Evolutionary conservation across 1,140 invertebrate species (phyloP).

Genomic region (Phthorimaea operculella): DNA sequence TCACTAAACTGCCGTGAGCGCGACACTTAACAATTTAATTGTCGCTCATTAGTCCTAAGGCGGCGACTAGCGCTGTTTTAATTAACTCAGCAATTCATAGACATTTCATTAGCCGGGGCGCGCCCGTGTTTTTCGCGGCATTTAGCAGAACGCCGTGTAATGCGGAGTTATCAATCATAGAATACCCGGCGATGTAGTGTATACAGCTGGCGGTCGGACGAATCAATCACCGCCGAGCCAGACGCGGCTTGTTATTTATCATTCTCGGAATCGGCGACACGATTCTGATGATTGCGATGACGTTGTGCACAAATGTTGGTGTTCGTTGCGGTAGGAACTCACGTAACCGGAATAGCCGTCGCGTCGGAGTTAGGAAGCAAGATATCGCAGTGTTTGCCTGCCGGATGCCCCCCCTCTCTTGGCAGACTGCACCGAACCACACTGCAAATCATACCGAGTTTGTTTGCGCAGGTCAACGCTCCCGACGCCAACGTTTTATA

Average conservation of each 20-base stretch:
- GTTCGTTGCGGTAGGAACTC: constrained; percentile 18
- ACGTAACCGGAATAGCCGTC: constrained; percentile 29
- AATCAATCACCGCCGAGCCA: constrained; percentile 52
- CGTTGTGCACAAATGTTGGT: constrained; percentile 19
- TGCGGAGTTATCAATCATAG: constrained; percentile 39
- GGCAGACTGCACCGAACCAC: constrained; percentile 59
- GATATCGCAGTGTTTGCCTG: constrained; percentile 43
- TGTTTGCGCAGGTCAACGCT: constrained; percentile 62
- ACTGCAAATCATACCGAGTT: constrained; percentile 62
- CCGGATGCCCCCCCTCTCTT: constrained; percentile 53
- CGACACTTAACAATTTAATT: constrained; percentile 61
- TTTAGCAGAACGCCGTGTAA: constrained; percentile 14
- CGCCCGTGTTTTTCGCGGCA: constrained; percentile 15
- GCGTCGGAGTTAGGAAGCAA: constrained; percentile 28
- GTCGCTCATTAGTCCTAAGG: constrained; percentile 54
- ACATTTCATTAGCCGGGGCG: constrained; percentile 30
- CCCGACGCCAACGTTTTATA: constrained; percentile 57
- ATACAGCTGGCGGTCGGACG: constrained; percentile 27
- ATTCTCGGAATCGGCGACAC: constrained; percentile 32
- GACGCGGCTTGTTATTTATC: constrained; percentile 39
- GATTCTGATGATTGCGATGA: constrained; percentile 26
- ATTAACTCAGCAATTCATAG: constrained; percentile 43
- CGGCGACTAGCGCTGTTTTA: constrained; percentile 43
- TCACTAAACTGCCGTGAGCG: constrained; percentile 50
- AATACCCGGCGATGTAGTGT: constrained; percentile 12